Evolutionary conservation across 2,113 vertebrate genomes (phyloP), one percentile per base, ranked within the genome.

Genomic region (Oryzias woworae): DNA sequence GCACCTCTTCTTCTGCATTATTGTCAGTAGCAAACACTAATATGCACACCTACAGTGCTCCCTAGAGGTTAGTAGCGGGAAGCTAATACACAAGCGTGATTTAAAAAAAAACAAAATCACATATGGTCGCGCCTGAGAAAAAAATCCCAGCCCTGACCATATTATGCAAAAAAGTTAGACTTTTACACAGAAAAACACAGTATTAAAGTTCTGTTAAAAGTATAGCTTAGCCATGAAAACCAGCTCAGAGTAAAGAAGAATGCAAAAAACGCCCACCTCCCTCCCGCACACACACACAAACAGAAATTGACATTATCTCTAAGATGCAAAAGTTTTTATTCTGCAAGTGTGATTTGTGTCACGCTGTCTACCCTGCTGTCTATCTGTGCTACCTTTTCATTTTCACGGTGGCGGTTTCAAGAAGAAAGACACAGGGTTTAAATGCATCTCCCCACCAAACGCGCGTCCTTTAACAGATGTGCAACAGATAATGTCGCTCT

Each of bases 361-460:
- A 84, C 87, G 86, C 89, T 89, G 90, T 83, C 80, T 57, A 66
- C 66, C 82, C 44, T 64, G 69, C 82, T 79, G 84, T 86, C 80
- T 52, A 6, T 82, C 86, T 71, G 84, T 56, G 73, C 83, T 79
- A 78, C 67, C 43, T 50, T 71, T 80, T 82, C 73, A 80, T 80
- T 80, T 85, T 83, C 78, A 80, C 84, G 60, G 80, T 70, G 85
- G 80, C 69, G 62, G 73, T 63, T 73, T 80, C 58, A 71, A 86
- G 80, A 85, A 87, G 88, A 83, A 88, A 88, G 85, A 88, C 87
- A 86, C 80, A 87, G 85, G 70, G 42, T 83, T 85, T 77, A 85
- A 84, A 86, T 74, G 53, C 72, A 77, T 77, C 78, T 54, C 69
- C 62, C 64, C 17, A 42, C 47, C 36, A 62, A 78, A 71, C 43